These are phyloP conservation scores for Pygocentrus nattereri DNA, from an alignment of 2,797 vertebrate species.

Conservation along the genomic window DNA sequence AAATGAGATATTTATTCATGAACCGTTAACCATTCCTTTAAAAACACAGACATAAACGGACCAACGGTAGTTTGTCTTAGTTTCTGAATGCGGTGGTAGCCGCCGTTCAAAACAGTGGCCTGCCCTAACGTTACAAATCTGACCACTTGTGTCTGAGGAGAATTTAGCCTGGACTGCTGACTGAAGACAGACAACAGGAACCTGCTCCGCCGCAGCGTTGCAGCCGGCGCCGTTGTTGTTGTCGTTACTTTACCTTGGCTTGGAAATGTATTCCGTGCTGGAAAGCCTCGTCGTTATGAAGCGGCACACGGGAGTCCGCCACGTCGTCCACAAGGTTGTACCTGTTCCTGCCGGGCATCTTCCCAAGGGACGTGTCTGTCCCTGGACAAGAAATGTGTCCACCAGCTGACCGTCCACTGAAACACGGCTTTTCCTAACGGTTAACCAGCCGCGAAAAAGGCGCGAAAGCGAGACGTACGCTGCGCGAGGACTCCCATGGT, in stretches of 20 bases:
- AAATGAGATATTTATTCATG: too few relatives aligned
- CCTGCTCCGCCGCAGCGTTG: too few relatives aligned
- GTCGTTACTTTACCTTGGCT: conserved; percentile 85
- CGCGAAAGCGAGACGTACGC: conserved; percentile 14
- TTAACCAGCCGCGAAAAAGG: conserved; percentile 25
- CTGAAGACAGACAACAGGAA: background rate
- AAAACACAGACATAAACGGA: too few relatives aligned
- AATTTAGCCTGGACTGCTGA: background rate
- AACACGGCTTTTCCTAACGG: background rate
- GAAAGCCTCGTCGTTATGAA: conserved; percentile 92
- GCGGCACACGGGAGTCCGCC: conserved; percentile 87
- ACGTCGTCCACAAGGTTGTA: conserved; percentile 95
- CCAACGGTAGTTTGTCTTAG: too few relatives aligned
- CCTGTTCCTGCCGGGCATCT: conserved; percentile 88
- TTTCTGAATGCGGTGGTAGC: background rate
- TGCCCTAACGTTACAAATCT: background rate
- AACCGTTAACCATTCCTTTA: too few relatives aligned
- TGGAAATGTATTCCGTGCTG: conserved; percentile 91
- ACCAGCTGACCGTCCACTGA: background rate
- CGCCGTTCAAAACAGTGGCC: background rate
- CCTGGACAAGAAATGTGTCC: conserved; percentile 17
- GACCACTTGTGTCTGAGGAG: too few relatives aligned
- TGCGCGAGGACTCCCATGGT: conserved; percentile 47
- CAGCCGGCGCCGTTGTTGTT: background rate
- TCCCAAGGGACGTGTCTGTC: conserved; percentile 36